Evolutionary conservation across 1,140 invertebrate genomes (phyloP), one percentile per base, ranked within the genome.

Genomic region (Euura lappo): DNA sequence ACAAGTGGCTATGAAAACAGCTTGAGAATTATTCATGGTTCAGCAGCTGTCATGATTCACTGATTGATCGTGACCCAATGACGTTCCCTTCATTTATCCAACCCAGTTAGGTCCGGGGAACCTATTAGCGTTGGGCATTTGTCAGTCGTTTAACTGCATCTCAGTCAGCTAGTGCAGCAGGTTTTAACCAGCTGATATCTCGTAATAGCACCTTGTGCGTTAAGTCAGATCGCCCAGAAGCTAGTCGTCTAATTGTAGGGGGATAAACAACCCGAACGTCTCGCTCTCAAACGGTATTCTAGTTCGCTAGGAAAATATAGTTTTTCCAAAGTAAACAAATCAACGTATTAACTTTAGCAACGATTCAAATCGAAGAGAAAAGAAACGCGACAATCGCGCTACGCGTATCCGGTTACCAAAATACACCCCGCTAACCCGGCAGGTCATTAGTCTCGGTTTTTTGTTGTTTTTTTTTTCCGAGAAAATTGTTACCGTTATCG

Each of bases 41-140:
- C 13, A 60, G 13, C 51, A 60, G 51, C 51, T 60, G 51, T 60
- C 51, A 60, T n/a, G 3, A 60, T 60, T 11, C 4, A 60, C 51
- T 60, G 13, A 60, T 60, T 60, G 51, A 60, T 60, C 51, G 51
- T 60, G 51, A 60, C 51, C 51, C 51, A 60, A 60, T 60, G 51
- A 60, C 5, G 51, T 60, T 6, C 13, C 51, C 51, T 8, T 60
- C 51, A 60, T 60, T 60, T 60, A n/a, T 60, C 51, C 51, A n/a
- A n/a, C 8, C 10, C 13, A 60, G 51, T 60, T 60, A n/a, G 51
- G 51, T 4, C 51, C 28, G 28, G 51, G 13, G 8, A 8, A 60
- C 51, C 51, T 60, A 60, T 60, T 3, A 6, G 51, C 51, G 51
- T 60, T 60, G 51, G 13, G 13, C 51, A 60, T 60, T 60, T n/a